A percentile compares a stretch with the other conserved stretches of the same genome.
Evolutionary conservation across 2,113 vertebrate species (phyloP).

Genomic region (Ictalurus punctatus): DNA sequence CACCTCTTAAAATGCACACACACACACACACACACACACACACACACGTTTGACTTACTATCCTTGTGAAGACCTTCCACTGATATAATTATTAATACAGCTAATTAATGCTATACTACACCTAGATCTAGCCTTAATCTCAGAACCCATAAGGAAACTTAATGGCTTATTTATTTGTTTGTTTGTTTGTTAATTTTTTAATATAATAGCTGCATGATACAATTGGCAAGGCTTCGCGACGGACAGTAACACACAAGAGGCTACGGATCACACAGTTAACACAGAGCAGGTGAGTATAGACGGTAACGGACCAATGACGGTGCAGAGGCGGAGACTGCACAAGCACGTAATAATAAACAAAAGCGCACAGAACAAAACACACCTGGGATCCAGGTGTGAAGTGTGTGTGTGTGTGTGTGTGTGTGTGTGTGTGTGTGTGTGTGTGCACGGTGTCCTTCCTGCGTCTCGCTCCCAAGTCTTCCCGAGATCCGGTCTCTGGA

Average conservation of each 20-base stretch:
- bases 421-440: too few relatives aligned
- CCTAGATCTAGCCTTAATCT: not conserved
- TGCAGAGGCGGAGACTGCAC: too few relatives aligned
- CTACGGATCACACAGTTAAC: not conserved
- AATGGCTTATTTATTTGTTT: not conserved
- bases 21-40: slow-evolving; percentile 9
- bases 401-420: too few relatives aligned
- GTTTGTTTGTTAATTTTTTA: not conserved
- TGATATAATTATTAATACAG: not conserved
- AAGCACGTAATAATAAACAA: too few relatives aligned
- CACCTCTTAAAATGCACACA: not conserved
- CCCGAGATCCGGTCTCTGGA: too few relatives aligned
- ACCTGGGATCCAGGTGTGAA: too few relatives aligned
- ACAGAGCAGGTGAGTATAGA: not conserved
- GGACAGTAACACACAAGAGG: not conserved
- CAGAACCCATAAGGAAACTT: not conserved
- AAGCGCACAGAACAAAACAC: too few relatives aligned
- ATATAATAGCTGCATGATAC: not conserved
- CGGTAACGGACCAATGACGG: not conserved
- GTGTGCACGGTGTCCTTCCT: too few relatives aligned
- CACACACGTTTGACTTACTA: not conserved
- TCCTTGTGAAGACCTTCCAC: not conserved
- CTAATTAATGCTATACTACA: not conserved
- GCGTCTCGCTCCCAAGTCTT: too few relatives aligned
- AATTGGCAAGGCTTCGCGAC: not conserved